Percentiles rank a stretch among this genome's conserved stretches.
Conservation (phyloP, 2,797 vertebrate genomes). For the Xiphophorus birchmanni region DNA sequence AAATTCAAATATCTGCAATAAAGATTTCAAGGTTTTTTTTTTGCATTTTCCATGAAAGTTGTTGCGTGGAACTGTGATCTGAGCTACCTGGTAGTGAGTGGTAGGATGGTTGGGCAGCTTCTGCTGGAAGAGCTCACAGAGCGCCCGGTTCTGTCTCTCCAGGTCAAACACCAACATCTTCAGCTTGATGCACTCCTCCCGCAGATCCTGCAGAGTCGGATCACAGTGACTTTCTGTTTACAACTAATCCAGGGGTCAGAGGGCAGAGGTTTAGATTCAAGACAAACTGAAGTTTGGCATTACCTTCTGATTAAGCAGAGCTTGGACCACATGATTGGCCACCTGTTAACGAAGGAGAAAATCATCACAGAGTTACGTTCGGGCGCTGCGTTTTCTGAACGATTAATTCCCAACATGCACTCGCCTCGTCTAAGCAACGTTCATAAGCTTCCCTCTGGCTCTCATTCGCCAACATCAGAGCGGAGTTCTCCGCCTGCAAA, state of each 20-base stretch:
- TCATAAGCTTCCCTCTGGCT: conserved; percentile 95
- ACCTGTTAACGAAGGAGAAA: conserved; percentile 74
- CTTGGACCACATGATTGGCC: conserved; percentile 95
- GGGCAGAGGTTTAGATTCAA: not conserved
- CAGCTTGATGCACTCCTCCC: conserved; percentile 97
- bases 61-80: not conserved
- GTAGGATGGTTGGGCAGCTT: conserved; percentile 89
- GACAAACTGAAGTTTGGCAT: not conserved
- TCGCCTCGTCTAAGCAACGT: conserved; percentile 91
- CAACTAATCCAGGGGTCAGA: not conserved
- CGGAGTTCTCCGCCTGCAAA: conserved; percentile 90
- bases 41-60: not conserved
- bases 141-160: conserved; percentile 93
- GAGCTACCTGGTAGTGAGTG: conserved; percentile 87
- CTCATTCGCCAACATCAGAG: conserved; percentile 93
- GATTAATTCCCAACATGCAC: conserved; percentile 1
- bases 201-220: conserved; percentile 84
- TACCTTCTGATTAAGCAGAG: conserved; percentile 91
- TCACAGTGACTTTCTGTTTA: not conserved
- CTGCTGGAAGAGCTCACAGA: conserved; percentile 94
- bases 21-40: not conserved
- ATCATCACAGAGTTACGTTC: not conserved
- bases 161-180: conserved; percentile 96
- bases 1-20: not conserved
- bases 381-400: not conserved